Percentiles rank a stretch among this genome's conserved stretches.
These are phyloP conservation scores for Gnathonemus echidnorhynchus DNA, from an alignment of 2,113 vertebrate species.

Conservation along the genomic window DNA sequence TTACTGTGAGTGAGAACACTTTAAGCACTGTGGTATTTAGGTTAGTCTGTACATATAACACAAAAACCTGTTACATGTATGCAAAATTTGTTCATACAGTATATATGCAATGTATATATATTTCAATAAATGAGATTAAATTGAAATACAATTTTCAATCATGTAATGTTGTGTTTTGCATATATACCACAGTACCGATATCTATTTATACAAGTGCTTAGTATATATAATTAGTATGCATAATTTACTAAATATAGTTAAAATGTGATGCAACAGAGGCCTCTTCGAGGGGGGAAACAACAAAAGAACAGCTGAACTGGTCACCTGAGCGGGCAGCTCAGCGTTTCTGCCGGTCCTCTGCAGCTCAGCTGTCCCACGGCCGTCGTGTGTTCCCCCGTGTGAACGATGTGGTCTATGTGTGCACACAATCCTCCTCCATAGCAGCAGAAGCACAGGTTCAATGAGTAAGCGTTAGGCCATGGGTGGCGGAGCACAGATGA, in stretches of 20 bases:
- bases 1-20: constrained; percentile 32
- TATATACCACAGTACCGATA: not conserved
- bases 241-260: not conserved
- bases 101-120: not conserved
- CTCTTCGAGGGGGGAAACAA: not conserved
- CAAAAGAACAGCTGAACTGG: not conserved
- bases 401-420: not conserved
- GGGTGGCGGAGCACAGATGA: constrained; percentile 64
- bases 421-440: constrained; percentile 29
- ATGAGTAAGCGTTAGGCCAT: constrained; percentile 57
- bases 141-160: not conserved
- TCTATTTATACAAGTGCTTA: not conserved
- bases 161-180: not conserved
- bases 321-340: not conserved
- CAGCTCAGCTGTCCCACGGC: not conserved
- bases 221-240: not conserved
- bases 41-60: not conserved
- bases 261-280: not conserved
- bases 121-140: not conserved
- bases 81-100: not conserved
- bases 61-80: not conserved
- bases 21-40: not conserved
- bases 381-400: not conserved
- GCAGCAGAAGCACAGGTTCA: constrained; percentile 55
- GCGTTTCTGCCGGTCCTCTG: not conserved